Base-by-base conservation (phyloP, 2,888 invertebrate genomes). In the Drosophila mulleri region DNA sequence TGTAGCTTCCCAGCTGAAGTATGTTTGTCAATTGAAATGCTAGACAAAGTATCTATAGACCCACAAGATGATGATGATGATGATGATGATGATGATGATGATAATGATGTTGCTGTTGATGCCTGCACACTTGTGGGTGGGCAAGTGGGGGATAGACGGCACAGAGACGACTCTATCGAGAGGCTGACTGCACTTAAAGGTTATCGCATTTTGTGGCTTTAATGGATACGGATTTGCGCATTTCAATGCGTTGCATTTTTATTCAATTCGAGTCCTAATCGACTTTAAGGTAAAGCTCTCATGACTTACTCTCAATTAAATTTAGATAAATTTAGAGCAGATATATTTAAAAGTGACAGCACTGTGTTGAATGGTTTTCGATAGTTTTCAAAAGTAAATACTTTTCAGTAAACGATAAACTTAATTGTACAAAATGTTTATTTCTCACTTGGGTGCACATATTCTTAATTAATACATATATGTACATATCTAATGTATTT, bases 1-100 rank as follows among this genome's bases (percentile, higher is more conserved):
- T 76, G 78, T 83, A 79, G 82, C 73, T 67, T 66, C 54, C 64
- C 45, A 70, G 77, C 81, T 79, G 78, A 83, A 85, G 82, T 82
- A 80, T 89, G 81, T 90, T 89, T 90, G 82, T 80, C 87, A 87
- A 88, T 90, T 88, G 89, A 89, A 89, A 86, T 88, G 85, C 85
- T 88, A 89, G 82, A 87, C 89, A 88, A 89, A 87, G 87, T 88
- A 84, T 89, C 86, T 83, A 75, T 75, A 60, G 72, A 69, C 60
- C 67, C 52, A 37, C 62, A 29, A 44, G 65, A 62, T 62, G 67
- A 23, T 57, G 53, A 39, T 53, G 53, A 62, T 37, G 56, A 71
- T 66, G 64, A 53, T n/a, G n/a, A n/a, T n/a, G n/a, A n/a, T 41
- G 41, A 29, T 41, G 41, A 18, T 61, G 69, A 32, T 9, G 32